phyloP scores from a whole-genome alignment of 2,113 vertebrate species.

The Nibea albiflora region DNA sequence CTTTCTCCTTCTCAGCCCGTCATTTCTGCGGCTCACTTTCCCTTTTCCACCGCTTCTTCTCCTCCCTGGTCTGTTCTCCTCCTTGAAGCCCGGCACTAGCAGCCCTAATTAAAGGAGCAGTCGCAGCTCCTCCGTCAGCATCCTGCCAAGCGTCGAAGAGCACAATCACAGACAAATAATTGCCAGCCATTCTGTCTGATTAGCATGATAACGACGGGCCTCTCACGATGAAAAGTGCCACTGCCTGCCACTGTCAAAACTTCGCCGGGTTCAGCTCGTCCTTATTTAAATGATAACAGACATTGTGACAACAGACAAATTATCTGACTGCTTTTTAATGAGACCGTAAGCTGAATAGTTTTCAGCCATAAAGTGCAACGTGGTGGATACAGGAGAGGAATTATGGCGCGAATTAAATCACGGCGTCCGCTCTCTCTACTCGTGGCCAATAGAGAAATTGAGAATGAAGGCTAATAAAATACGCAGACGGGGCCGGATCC shows the following conservation, averaged over 20 bases:
- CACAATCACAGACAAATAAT: constrained; percentile 74
- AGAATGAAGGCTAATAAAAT: constrained; percentile 49
- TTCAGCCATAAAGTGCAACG: constrained; percentile 24
- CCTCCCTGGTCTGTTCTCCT: constrained; percentile 4
- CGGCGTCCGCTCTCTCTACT: constrained; percentile 29
- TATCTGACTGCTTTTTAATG: constrained; percentile 38
- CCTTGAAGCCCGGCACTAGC: constrained; percentile 35
- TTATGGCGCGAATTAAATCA: constrained; percentile 37
- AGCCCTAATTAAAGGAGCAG: constrained; percentile 75
- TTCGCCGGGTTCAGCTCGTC: constrained; percentile 1
- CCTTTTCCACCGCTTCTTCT: not conserved
- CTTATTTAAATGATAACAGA: constrained; percentile 29
- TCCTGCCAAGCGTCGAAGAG: constrained; percentile 54
- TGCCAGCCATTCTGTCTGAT: constrained; percentile 69
- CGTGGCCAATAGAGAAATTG: constrained; percentile 39
- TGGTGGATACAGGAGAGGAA: constrained; percentile 7
- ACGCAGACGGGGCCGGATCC: constrained; percentile 42
- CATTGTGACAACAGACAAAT: constrained; percentile 47
- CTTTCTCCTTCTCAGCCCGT: not conserved
- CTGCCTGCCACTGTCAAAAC: constrained; percentile 33
- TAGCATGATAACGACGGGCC: constrained; percentile 64
- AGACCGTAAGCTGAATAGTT: constrained; percentile 18
- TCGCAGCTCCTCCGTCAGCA: constrained; percentile 57
- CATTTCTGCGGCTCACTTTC: constrained; percentile 14
- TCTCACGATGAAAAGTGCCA: constrained; percentile 33